phyloP scores from a whole-genome alignment of 2,113 vertebrate species.

The Saimiri boliviensis region DNA sequence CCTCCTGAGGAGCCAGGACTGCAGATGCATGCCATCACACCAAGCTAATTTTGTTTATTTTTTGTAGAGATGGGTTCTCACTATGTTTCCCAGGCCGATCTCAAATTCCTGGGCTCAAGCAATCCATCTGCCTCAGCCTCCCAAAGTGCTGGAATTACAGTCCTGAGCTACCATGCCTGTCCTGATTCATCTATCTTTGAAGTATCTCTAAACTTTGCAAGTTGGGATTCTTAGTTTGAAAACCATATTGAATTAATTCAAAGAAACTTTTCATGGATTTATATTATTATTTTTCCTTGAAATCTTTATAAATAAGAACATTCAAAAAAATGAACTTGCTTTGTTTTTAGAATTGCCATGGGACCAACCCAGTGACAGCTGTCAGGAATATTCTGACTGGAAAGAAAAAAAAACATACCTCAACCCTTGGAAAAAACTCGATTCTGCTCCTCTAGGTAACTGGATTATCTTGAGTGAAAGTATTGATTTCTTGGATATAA shows the following conservation, averaged over 20 bases:
- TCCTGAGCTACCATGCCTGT: no score
- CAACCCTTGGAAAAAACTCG: conserved; percentile 97
- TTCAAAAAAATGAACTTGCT: conserved; percentile 8
- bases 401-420: conserved; percentile 95
- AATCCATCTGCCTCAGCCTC: no score
- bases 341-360: conserved; percentile 92
- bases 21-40: no score
- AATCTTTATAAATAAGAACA: background rate
- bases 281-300: conserved; percentile 10
- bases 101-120: no score
- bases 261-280: conserved; percentile 4
- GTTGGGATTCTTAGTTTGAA: conserved; percentile 7
- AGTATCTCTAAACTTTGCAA: background rate
- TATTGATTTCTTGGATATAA: conserved; percentile 13
- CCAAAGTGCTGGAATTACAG: no score
- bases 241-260: conserved; percentile 16
- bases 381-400: conserved; percentile 97
- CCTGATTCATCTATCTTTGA: background rate
- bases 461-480: background rate
- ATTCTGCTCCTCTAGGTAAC: conserved; percentile 86
- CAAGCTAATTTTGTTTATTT: no score
- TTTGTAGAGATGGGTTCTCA: no score
- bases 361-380: conserved; percentile 96
- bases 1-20: no score
- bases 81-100: no score